Evolutionary conservation across 2,797 vertebrate species (phyloP).

Genomic region (Neosilurus mollespiculum): DNA sequence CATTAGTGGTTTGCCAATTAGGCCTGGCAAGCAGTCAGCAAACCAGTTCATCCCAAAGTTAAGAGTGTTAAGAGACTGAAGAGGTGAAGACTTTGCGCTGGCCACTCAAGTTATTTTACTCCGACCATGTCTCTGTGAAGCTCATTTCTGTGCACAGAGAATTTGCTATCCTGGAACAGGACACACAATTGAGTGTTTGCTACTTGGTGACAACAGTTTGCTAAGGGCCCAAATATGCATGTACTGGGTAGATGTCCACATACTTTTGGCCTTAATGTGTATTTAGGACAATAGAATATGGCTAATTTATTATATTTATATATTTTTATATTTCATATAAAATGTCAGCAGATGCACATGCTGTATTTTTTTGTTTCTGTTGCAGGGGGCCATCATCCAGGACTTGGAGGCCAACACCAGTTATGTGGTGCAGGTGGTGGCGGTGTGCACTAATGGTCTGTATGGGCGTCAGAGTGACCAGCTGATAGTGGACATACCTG

Average conservation of each 20-base stretch:
- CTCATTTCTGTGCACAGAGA: background rate
- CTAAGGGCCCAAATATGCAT: background rate
- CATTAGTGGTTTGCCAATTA: background rate
- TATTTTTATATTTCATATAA: background rate
- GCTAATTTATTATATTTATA: background rate
- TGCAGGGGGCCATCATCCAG: conserved; percentile 90
- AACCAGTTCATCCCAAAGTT: background rate
- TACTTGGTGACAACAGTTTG: background rate
- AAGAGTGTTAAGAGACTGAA: background rate
- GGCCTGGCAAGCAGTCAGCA: background rate
- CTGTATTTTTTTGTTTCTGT: conserved; percentile 18
- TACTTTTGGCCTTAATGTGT: background rate
- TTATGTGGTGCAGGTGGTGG: conserved; percentile 91
- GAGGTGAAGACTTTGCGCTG: background rate
- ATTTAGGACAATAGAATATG: background rate
- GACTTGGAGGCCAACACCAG: conserved; percentile 87
- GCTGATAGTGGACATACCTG: conserved; percentile 83
- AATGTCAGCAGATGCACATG: background rate
- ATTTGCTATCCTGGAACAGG: background rate
- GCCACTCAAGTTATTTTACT: background rate
- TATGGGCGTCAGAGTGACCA: conserved; percentile 86
- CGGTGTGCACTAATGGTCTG: conserved; percentile 88
- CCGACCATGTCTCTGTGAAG: background rate
- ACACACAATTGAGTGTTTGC: too few relatives aligned
- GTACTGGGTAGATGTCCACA: background rate